phyloP scores from a whole-genome alignment of 2,113 vertebrate species.

The Daphoenositta chrysoptera region DNA sequence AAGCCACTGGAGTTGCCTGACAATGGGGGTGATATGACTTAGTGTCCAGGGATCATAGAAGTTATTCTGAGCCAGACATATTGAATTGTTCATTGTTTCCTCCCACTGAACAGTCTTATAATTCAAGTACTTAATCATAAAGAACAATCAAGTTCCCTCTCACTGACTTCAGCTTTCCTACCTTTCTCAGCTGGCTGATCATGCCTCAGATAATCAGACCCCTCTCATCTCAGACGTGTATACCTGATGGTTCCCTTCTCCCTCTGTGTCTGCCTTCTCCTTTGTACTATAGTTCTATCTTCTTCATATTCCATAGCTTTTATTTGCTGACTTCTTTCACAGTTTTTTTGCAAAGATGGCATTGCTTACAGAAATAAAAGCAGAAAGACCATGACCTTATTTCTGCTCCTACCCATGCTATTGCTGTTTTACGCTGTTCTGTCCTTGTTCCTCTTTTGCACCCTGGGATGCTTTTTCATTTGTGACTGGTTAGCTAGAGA shows the following conservation, averaged over 20 bases:
- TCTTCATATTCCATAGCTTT: not conserved
- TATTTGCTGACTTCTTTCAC: not conserved
- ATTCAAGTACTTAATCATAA: constrained; percentile 57
- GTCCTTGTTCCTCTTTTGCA: not conserved
- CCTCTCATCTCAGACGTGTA: not conserved
- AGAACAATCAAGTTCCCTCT: constrained; percentile 27
- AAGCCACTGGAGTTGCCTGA: constrained; percentile 41
- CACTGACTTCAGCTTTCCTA: not conserved
- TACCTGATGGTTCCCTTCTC: not conserved
- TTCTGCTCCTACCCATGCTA: not conserved
- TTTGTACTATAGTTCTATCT: not conserved
- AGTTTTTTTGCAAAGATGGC: not conserved
- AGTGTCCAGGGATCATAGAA: constrained; percentile 33
- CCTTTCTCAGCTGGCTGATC: not conserved
- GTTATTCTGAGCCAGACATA: constrained; percentile 32
- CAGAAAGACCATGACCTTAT: not conserved
- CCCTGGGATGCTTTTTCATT: not conserved
- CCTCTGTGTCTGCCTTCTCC: not conserved
- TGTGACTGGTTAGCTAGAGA: not conserved
- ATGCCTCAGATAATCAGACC: not conserved
- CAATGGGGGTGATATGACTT: constrained; percentile 22
- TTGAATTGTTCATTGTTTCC: constrained; percentile 44
- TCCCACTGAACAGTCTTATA: constrained; percentile 20
- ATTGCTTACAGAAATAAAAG: not conserved
- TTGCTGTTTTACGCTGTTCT: not conserved